Base-by-base conservation (phyloP, 2,113 vertebrate species). In the Ancistrus triradiatus region DNA sequence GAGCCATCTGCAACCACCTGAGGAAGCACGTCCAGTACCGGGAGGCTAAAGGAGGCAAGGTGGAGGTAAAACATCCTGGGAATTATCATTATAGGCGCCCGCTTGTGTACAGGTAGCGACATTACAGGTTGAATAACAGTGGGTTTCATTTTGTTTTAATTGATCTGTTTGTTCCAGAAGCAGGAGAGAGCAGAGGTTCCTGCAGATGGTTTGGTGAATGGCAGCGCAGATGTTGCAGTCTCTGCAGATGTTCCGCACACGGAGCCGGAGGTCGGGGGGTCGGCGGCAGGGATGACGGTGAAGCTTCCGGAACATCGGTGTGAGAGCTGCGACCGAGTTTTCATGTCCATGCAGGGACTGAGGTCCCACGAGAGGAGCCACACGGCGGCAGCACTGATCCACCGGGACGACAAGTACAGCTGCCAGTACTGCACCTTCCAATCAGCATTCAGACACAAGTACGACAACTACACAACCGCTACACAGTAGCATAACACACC, bases 331-430 rank as follows among this genome's bases (percentile, higher is more conserved):
- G 93, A 95, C 81, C 84, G 89, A 66, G 90, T 98, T 82, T 95
- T 98, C 89, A 98, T 98, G 94, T 98, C 96, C 87, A 92, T 96
- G 93, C 95, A 97, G 90, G 96, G 96, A 78, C 90, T 98, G 61
- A 90, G 95, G 78, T 98, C 96, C 73, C 96, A 98, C 0, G 96
- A 98, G 88, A 93, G 95, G 86, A 98, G 96, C 85, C 96, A 98
- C 76, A 91, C 93, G 25, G 93, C 95, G 80, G 82, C 94, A 77
- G 91, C 95, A 1, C 84, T 97, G 86, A 93, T 97, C 76, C 84
- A 84, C 83, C 87, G 89, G 17, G 92, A 94, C 76, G 92, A 96
- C 90, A 98, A 97, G 81, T 97, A 98, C 89, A 96, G 87, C 89
- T 99, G 96, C 89, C 94, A 99, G 89, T 97, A 94, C 74, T 99